These are phyloP conservation scores for Sebastes iracundus DNA, from an alignment of 2,797 vertebrate species.

Conservation along the genomic window DNA sequence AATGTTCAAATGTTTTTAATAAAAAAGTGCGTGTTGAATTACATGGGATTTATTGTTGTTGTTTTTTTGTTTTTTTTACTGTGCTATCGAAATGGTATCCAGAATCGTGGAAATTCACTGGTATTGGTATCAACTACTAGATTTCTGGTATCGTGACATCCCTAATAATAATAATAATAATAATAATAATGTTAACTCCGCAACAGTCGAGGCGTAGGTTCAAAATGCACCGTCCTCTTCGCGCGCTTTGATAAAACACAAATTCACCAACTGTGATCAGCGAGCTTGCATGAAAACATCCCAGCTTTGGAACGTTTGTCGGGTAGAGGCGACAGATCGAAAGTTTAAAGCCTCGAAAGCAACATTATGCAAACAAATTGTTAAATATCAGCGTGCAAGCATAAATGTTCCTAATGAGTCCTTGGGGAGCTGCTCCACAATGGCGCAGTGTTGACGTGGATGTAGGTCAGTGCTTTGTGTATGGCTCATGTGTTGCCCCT, in stretches of 20 bases:
- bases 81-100: no score
- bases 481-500: conserved; percentile 28
- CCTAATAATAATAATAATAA: neutral
- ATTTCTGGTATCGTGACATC: no score
- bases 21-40: no score
- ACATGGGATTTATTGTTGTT: no score
- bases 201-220: neutral
- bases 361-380: conserved; percentile 79
- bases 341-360: conserved; percentile 66
- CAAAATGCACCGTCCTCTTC: neutral
- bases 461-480: conserved; percentile 79
- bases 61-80: no score
- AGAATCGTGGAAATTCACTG: no score
- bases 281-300: neutral
- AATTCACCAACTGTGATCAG: neutral
- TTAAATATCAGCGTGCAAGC: conserved; percentile 73
- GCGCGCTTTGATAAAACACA: neutral
- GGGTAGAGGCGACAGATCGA: conserved; percentile 40
- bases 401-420: conserved; percentile 80
- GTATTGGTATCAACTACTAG: no score
- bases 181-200: no score
- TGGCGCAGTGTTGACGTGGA: conserved; percentile 74
- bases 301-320: conserved; percentile 18
- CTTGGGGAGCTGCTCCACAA: conserved; percentile 75
- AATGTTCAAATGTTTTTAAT: no score